Conservation (phyloP, 2,113 vertebrate genomes). For the Proteles cristata region DNA sequence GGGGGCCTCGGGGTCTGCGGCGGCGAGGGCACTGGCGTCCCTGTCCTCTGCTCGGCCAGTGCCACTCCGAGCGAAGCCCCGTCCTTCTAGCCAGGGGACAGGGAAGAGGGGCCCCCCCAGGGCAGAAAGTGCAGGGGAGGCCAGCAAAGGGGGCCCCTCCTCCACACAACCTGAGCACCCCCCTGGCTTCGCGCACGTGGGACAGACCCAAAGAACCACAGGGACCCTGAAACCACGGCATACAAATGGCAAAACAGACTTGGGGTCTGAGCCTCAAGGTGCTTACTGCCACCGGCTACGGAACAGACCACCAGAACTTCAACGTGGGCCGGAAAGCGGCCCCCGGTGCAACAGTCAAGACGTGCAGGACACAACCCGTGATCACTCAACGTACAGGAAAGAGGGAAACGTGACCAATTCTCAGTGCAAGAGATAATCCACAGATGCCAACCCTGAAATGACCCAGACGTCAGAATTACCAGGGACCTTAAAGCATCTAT, state of each 20-base stretch:
- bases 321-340: background rate
- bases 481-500: background rate
- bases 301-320: background rate
- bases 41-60: rapidly evolving
- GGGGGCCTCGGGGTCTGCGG: background rate
- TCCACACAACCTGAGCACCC: background rate
- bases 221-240: background rate
- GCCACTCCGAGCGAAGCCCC: no score
- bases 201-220: background rate
- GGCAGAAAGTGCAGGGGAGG: no score
- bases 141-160: no score
- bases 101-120: no score
- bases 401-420: background rate
- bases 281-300: background rate
- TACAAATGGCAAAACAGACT: rapidly evolving
- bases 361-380: background rate
- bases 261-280: background rate
- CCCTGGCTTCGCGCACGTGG: rapidly evolving
- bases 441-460: background rate
- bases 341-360: rapidly evolving
- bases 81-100: background rate
- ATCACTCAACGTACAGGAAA: background rate
- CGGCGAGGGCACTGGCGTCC: rapidly evolving
- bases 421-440: background rate
- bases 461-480: background rate